These are phyloP conservation scores for Syrista parreyssii DNA, from an alignment of 2,888 invertebrate species.

Conservation along the genomic window DNA sequence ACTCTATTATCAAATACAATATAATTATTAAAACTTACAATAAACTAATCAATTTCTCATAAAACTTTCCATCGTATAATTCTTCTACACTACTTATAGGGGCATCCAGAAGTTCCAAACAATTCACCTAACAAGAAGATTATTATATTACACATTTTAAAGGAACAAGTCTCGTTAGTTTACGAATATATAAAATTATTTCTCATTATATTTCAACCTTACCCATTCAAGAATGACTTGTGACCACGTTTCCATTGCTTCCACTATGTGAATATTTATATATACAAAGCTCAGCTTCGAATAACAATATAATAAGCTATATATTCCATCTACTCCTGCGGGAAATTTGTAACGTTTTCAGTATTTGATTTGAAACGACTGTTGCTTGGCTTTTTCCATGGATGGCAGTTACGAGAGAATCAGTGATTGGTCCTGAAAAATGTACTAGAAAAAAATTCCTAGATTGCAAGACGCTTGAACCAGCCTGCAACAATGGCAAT, in stretches of 20 bases:
- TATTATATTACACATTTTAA: background rate
- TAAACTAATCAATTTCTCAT: slow-evolving; percentile 45
- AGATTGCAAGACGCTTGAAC: background rate
- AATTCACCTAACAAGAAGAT: slow-evolving; percentile 65
- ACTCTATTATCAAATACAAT: background rate
- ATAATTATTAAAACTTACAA: slow-evolving; percentile 35
- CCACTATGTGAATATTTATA: background rate
- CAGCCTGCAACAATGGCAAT: background rate
- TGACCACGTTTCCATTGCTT: slow-evolving; percentile 43
- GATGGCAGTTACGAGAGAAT: background rate
- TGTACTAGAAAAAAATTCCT: background rate
- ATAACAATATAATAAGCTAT: background rate
- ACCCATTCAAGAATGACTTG: slow-evolving; percentile 49
- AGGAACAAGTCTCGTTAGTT: background rate
- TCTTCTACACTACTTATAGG: slow-evolving; percentile 38
- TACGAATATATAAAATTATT: background rate
- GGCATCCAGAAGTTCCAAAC: slow-evolving; percentile 53
- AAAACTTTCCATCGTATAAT: slow-evolving; percentile 44
- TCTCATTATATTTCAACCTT: slow-evolving; percentile 12
- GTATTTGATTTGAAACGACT: background rate
- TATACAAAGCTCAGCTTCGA: background rate
- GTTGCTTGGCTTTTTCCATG: background rate
- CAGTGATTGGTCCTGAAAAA: background rate
- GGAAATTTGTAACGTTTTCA: background rate
- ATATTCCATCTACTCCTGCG: background rate